Percentiles rank a stretch among this genome's conserved stretches.
phyloP scores from a whole-genome alignment of 2,113 vertebrate species.

The Anthoscopus minutus region DNA sequence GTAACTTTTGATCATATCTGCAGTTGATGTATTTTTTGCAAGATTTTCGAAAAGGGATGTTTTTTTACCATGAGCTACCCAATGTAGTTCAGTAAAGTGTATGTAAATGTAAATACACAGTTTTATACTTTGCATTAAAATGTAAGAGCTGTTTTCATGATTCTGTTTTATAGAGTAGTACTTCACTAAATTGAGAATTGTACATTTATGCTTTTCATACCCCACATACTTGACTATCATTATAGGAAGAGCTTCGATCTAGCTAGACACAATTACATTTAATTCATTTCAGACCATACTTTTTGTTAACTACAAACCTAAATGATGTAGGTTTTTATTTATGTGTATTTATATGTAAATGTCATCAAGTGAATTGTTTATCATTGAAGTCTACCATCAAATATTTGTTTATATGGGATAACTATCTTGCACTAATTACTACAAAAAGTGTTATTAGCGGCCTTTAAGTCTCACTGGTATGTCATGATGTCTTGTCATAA shows the following conservation, averaged over 20 bases:
- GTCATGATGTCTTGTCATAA: slow-evolving; percentile 34
- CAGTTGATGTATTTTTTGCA: slow-evolving; percentile 60
- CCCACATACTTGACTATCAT: background rate
- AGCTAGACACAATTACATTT: slow-evolving; percentile 15
- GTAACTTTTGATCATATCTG: slow-evolving; percentile 48
- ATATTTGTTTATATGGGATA: slow-evolving; percentile 36
- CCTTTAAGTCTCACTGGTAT: slow-evolving; percentile 44
- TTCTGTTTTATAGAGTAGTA: slow-evolving; percentile 52
- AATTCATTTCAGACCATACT: slow-evolving; percentile 22
- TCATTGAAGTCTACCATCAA: slow-evolving; percentile 24
- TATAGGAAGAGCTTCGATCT: background rate
- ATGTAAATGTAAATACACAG: slow-evolving; percentile 36
- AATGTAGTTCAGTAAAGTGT: slow-evolving; percentile 36
- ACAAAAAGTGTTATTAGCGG: slow-evolving; percentile 42
- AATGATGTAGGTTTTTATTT: slow-evolving; percentile 51
- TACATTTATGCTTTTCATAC: background rate
- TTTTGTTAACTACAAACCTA: slow-evolving; percentile 7
- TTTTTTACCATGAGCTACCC: slow-evolving; percentile 46
- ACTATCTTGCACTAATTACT: slow-evolving; percentile 51
- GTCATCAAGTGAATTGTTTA: slow-evolving; percentile 55
- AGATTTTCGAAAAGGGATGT: slow-evolving; percentile 38
- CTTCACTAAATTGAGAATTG: slow-evolving; percentile 10
- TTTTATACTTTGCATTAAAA: slow-evolving; percentile 61
- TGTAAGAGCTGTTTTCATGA: slow-evolving; percentile 35
- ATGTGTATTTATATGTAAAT: slow-evolving; percentile 65